Base-by-base conservation (phyloP, 2,797 vertebrate species). In the Notamacropus eugenii region DNA sequence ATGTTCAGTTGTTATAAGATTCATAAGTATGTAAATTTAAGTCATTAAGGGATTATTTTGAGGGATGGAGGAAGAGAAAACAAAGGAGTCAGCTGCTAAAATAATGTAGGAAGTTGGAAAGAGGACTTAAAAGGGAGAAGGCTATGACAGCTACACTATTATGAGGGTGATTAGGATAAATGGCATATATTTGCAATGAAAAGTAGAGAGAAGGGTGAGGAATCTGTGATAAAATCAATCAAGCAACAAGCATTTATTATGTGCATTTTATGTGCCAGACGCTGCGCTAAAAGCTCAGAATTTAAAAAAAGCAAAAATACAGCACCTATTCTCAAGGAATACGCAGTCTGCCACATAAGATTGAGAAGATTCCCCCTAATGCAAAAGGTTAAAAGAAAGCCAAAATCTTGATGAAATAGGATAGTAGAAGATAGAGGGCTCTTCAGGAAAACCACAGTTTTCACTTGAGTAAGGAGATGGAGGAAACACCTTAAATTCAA, bases 221-320 rank as follows among this genome's bases (percentile, higher is more conserved):
- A 46, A 82, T 46, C 22, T 46, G 40, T 82, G 74, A 82, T 27
- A 82, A 46, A 46, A 82, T 46, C 62, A 92, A 56, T 92, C 50
- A 34, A n/a, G 91, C 55, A 59, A 92, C 4, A 27, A 1, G 93
- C 87, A 50, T 46, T 92, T 94, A 27, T 50, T 93, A 29, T 34
- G 19, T 87, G 29, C 19, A 40, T 46, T 82, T 95, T 46, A 58
- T 92, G 10, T 90, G 57, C 28, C 62, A 82, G 40, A 58, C n/a
- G 2, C 29, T 40, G 19, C 24, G 13, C 91, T 93, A 58, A 91
- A 46, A n/a, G 19, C 95, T 95, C 92, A 93, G 67, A 94, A 67
- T 29, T 27, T 50, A 67, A 59, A 54, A 10, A 52, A 40, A 57
- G 27, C 93, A 67, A 5, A 82, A 3, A 22, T 0, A 1, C n/a